Percentiles rank a stretch among this genome's conserved stretches.
These are phyloP conservation scores for Neuroterus valhalla DNA, from an alignment of 1,140 invertebrate species.

Conservation along the genomic window DNA sequence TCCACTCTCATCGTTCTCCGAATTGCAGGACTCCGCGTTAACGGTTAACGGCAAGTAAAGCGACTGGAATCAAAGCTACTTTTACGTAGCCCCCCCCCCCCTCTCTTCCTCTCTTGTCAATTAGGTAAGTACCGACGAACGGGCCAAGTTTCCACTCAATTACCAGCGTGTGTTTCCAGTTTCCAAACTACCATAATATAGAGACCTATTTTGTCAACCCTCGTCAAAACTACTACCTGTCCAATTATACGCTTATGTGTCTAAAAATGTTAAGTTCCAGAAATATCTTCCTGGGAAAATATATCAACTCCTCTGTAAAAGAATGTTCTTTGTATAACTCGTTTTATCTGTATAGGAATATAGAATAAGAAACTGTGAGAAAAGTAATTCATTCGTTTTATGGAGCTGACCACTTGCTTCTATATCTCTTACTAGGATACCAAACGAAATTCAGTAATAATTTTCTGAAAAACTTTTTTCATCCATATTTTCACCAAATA, in stretches of 20 bases:
- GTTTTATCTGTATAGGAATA: too few species aligned
- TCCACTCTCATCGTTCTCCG: too few species aligned
- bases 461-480: not conserved
- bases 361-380: too few species aligned
- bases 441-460: not conserved
- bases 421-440: not conserved
- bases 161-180: slow-evolving; percentile 35
- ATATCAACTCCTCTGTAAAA: too few species aligned
- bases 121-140: slow-evolving; percentile 40
- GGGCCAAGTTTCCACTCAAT: slow-evolving; percentile 40
- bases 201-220: slow-evolving; percentile 12
- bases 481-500: slow-evolving; percentile 18
- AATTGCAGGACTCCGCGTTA: too few species aligned
- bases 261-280: not conserved
- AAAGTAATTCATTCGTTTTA: not conserved
- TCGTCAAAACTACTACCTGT: not conserved
- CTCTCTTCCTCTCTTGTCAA: slow-evolving; percentile 26
- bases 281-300: too few species aligned
- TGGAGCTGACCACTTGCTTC: not conserved
- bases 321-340: too few species aligned
- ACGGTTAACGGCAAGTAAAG: not conserved
- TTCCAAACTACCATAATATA: not conserved
- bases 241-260: not conserved
- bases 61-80: not conserved
- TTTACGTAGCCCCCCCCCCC: not conserved